Conservation (phyloP, 2,797 vertebrate genomes). For the Delichon dasypus region DNA sequence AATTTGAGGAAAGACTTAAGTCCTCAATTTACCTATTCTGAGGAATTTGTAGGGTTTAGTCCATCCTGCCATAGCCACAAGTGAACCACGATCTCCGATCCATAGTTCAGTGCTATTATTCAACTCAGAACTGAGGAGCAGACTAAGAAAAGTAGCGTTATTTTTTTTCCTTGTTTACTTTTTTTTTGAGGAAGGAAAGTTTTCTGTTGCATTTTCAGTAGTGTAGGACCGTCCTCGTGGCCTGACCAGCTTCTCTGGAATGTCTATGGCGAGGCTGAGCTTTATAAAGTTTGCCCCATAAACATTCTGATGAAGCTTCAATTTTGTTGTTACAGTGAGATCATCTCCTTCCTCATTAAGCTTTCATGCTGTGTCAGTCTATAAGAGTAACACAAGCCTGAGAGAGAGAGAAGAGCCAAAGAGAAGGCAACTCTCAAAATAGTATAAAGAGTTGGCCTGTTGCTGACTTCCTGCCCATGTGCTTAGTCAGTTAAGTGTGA, state of each 20-base stretch:
- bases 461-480: conserved; percentile 54
- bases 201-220: conserved; percentile 6
- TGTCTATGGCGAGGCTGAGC: conserved; percentile 22
- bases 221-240: neutral
- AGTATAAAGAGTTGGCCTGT: conserved; percentile 56
- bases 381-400: conserved; percentile 57
- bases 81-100: neutral
- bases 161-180: neutral
- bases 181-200: neutral
- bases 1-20: neutral
- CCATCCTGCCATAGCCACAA: neutral
- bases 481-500: conserved; percentile 55
- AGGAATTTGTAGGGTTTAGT: neutral
- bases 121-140: neutral
- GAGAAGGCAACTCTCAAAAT: conserved; percentile 54
- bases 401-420: conserved; percentile 44
- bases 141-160: neutral
- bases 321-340: conserved; percentile 64
- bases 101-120: neutral
- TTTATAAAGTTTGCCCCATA: conserved; percentile 56
- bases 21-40: neutral
- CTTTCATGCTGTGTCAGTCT: conserved; percentile 70
- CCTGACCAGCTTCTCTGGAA: conserved; percentile 27
- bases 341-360: conserved; percentile 69
- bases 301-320: conserved; percentile 60